Base-by-base conservation (phyloP, 2,113 vertebrate species). In the Rhizomys pruinosus region DNA sequence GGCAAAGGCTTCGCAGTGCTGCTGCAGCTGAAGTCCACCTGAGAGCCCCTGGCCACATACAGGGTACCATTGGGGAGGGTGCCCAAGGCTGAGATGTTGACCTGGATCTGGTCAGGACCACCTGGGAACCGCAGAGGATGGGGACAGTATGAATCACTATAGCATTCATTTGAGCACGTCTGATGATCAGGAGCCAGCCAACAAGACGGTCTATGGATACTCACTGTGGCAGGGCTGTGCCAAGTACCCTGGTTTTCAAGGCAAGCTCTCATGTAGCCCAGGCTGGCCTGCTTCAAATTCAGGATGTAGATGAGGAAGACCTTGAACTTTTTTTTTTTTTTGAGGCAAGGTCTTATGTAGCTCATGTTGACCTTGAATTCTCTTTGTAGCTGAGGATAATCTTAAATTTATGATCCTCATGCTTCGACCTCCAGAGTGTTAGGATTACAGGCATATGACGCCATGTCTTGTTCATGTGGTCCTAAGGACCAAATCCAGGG, bases 1-100 rank as follows among this genome's bases (percentile, higher is more conserved):
- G 98, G 97, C 0, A 97, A 96, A 0, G 98, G 98, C 74, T 69
- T 23, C 6, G 98, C 97, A 4, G 22, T 23, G 80, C 97, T 97
- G 7, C 95, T 96, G 96, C 99, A 99, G 93, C 79, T 97, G 27
- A 99, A 98, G 61, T 84, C 91, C 37, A 99, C 93, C 1, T 15
- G 39, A 0, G 97, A 93, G 5, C 96, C 98, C 61, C 23, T 95
- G 20, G 55, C 12, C 1, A 95, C 93, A 0, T 97, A 95, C 5
- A 96, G 52, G 0, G 99, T 99, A 78, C 98, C 98, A 1, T 99
- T 99, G 72, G 97, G 69, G 64, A 99, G 96, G 0, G 0, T 1
- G 0, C 89, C 69, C 0, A 96, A 66, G 1, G 97, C 96, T 3
- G n/a, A 66, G 71, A 99, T 97, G 87, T 90, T 97, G 52, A 96